Base-by-base conservation (phyloP, 2,888 invertebrate species). In the Drosophila limbata region DNA sequence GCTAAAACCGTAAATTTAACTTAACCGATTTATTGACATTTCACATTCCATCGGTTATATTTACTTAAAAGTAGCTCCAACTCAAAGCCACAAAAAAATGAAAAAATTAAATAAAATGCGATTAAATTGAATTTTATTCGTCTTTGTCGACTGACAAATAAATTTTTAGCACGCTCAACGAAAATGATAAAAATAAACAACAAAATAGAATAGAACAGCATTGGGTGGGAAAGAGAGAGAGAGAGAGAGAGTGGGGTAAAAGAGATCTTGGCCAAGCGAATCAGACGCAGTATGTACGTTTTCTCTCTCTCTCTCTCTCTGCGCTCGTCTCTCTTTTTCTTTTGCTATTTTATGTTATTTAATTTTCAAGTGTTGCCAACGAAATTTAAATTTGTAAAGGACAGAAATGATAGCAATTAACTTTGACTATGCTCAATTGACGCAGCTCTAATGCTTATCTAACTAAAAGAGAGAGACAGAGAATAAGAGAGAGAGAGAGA, bases 181-280 rank as follows among this genome's bases (percentile, higher is more conserved):
- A 63, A 72, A 79, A 70, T 88, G 80, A 83, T 77, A 88, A 88
- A 77, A 83, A 88, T 88, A 85, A 82, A 80, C 69, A 88, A 79
- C 31, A 74, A 65, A 50, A 33, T 45, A 25, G 62, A 68, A 50
- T 59, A 64, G 25, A 64, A 63, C 52, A 44, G 50, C 40, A 59
- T 37, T 48, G 50, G 48, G 8, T 57, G 57, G 1, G 28, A 35
- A 28, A 10, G 15, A 21, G 39, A 10, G 42, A 31, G 15, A 31
- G 28, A 31, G 3, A 25, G 40, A 37, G 37, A 37, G 37, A 8
- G 42, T 13, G n/a, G 3, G 1, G n/a, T 4, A 19, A n/a, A 21
- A 15, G 11, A 25, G 45, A 13, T 56, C 19, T 50, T 48, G 13
- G 61, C 17, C 45, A 62, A 55, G 28, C 40, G 21, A 57, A 52